Evolutionary conservation across 1,140 invertebrate species (phyloP), one percentile per base, ranked within the genome.

Genomic region (Euwallacea fornicatus): DNA sequence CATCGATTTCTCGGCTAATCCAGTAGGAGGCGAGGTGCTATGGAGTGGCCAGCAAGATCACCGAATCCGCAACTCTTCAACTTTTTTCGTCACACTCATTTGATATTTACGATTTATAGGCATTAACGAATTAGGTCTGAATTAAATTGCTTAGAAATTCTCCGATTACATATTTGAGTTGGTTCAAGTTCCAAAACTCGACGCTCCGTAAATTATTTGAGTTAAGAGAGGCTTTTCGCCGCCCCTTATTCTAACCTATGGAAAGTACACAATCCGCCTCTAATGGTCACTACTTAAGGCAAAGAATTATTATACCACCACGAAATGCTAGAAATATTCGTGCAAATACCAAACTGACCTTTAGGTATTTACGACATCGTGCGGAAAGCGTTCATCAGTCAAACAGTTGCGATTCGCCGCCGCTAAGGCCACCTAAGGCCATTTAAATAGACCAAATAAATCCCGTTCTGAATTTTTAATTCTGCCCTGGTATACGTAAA

Each of bases 371-470:
- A 69, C 67, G 67, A 62, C 67, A 69, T 62, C 67, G 60, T 69
- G 67, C 44, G 9, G 54, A 61, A 62, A 69, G 59, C 41, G 46
- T 62, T 43, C 59, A 69, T 69, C 67, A 69, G 67, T 69, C 67
- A 69, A 69, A 62, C 67, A 62, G 67, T 62, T 69, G 67, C 67
- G 41, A 61, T n/a, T 47, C 59, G 67, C 67, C 67, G 60, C 60
- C 33, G 59, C 46, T 61, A 69, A 69, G 59, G 67, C 58, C 67
- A 62, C 59, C 59, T 62, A 69, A 69, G 66, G 66, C 55, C 66
- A 68, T 68, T 68, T 68, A 68, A 68, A 68, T 60, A 44, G 66
- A 68, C 66, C 66, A 59, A 68, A 68, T 68, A 68, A 68, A 68
- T 68, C 56, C 55, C 56, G 55, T 68, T 61, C n/a, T 11, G 55